Evolutionary conservation across 2,113 vertebrate genomes (phyloP).

Genomic region (Gopherus evgoodei): DNA sequence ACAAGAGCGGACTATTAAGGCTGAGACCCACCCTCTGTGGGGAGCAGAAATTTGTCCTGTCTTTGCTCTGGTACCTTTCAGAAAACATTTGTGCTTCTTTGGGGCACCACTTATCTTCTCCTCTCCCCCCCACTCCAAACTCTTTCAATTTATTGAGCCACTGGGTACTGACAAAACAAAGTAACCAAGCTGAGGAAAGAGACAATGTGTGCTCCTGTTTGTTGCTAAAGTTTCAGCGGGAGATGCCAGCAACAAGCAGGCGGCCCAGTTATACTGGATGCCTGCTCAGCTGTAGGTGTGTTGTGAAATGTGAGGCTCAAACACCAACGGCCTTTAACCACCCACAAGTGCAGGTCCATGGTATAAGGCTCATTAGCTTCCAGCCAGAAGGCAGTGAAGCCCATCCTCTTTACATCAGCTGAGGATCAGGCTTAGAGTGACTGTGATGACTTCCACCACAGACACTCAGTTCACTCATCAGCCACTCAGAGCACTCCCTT

Average conservation of each 20-base stretch:
- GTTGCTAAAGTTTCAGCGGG: background rate
- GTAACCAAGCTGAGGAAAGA: background rate
- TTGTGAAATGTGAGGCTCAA: background rate
- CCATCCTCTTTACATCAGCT: fast-evolving
- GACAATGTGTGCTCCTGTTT: background rate
- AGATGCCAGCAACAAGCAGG: background rate
- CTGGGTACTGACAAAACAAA: background rate
- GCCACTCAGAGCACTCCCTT: fast-evolving
- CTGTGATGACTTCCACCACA: fast-evolving
- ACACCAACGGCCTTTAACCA: background rate
- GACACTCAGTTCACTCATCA: background rate
- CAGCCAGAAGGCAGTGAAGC: fast-evolving
- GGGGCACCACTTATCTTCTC: background rate
- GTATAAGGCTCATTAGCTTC: background rate
- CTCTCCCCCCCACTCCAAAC: background rate
- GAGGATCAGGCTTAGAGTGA: fast-evolving
- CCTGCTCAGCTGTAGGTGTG: background rate
- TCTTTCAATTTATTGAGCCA: background rate
- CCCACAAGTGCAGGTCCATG: background rate
- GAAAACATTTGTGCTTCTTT: background rate
- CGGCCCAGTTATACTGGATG: background rate
- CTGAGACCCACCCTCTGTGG: background rate
- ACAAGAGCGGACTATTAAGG: background rate
- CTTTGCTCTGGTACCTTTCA: background rate
- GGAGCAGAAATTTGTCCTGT: background rate